Conservation (phyloP, 2,113 vertebrate genomes). For the Dromaius novaehollandiae region DNA sequence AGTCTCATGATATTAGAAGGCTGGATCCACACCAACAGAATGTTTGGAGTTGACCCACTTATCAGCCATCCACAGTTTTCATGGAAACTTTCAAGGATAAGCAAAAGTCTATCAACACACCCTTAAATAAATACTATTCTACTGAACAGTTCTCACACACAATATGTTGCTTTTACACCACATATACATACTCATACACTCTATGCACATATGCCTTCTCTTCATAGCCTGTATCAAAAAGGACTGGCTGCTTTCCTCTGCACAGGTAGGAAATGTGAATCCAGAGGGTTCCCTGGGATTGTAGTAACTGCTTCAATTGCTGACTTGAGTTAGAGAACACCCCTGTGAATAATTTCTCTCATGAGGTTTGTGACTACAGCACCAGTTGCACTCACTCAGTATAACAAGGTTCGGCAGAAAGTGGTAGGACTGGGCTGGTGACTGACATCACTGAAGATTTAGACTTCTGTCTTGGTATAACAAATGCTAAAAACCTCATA, state of each 20-base stretch:
- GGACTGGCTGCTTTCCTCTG: background rate
- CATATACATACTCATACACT: background rate
- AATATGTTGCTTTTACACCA: fast-evolving
- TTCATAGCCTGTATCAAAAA: background rate
- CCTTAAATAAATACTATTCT: background rate
- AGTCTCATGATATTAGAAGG: background rate
- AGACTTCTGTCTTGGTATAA: background rate
- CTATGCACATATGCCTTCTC: fast-evolving
- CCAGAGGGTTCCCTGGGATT: fast-evolving
- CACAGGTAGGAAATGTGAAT: fast-evolving
- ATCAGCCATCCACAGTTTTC: background rate
- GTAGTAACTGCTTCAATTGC: background rate
- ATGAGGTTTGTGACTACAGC: background rate
- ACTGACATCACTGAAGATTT: background rate
- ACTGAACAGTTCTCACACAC: background rate
- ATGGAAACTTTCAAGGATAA: background rate
- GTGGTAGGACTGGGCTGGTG: background rate
- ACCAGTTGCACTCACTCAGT: background rate
- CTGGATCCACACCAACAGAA: background rate
- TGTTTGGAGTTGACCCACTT: background rate
- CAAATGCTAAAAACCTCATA: background rate
- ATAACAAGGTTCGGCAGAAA: fast-evolving
- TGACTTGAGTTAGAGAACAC: background rate
- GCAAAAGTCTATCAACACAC: background rate
- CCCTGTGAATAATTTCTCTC: background rate